Conservation (phyloP, 2,113 vertebrate genomes). For the Amazona guildingii region DNA sequence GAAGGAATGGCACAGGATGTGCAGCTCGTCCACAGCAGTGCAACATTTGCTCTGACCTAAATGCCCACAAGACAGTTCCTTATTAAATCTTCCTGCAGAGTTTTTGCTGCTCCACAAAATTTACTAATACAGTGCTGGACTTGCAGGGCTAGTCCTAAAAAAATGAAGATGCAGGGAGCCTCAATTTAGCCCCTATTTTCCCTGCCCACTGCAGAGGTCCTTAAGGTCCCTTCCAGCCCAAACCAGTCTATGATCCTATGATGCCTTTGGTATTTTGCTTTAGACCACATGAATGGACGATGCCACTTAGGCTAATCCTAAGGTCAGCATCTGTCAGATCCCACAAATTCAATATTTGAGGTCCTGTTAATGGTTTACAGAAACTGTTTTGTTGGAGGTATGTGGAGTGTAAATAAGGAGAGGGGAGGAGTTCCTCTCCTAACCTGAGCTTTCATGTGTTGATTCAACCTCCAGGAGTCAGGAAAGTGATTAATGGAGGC, state of each 20-base stretch:
- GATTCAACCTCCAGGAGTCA: background rate
- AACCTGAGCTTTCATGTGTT: background rate
- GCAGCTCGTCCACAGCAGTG: background rate
- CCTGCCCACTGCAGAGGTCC: background rate
- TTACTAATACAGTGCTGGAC: accelerated
- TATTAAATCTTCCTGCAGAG: background rate
- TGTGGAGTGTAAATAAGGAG: background rate
- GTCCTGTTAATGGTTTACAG: background rate
- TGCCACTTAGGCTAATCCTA: background rate
- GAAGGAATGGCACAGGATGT: background rate
- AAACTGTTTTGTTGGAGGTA: background rate
- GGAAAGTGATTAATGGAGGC: background rate
- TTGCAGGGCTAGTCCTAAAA: background rate
- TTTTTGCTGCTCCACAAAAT: background rate
- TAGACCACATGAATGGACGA: background rate
- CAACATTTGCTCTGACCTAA: background rate
- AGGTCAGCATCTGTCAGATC: background rate
- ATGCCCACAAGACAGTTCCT: background rate
- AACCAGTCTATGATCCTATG: background rate
- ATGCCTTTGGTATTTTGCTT: background rate
- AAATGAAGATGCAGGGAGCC: background rate
- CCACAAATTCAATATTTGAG: background rate
- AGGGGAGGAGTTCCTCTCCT: background rate
- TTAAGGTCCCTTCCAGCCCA: background rate
- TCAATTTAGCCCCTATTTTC: background rate